These are phyloP conservation scores for Discoglossus pictus DNA, from an alignment of 2,797 vertebrate species.

Conservation along the genomic window DNA sequence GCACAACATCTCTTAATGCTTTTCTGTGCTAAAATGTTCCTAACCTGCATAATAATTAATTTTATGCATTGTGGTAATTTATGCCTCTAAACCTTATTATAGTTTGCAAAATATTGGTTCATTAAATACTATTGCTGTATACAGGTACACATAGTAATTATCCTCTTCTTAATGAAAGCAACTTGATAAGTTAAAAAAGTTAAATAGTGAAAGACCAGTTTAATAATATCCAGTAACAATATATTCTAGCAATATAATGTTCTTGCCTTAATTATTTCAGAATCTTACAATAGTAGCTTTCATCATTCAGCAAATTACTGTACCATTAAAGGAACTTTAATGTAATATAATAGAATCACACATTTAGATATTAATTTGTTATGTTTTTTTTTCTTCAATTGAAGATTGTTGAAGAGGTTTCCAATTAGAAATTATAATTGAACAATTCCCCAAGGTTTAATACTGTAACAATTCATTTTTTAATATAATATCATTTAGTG, in stretches of 20 bases:
- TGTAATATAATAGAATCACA: constrained; percentile 49
- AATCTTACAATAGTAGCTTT: constrained; percentile 39
- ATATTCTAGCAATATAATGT: constrained; percentile 44
- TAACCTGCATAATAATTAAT: too few relatives aligned
- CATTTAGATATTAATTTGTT: constrained; percentile 47
- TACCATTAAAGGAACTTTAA: constrained; percentile 47
- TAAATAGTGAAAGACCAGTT: constrained; percentile 19
- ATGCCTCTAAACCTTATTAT: too few relatives aligned
- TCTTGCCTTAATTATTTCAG: constrained; percentile 45
- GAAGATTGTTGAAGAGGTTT: constrained; percentile 42
- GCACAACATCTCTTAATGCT: too few relatives aligned
- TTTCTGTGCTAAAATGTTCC: too few relatives aligned
- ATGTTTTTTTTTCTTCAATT: constrained; percentile 49
- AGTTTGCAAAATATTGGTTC: too few relatives aligned
- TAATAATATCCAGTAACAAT: constrained; percentile 19
- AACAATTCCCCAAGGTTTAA: constrained; percentile 44
- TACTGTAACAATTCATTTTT: constrained; percentile 43
- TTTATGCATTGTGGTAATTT: too few relatives aligned
- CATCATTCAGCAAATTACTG: constrained; percentile 48
- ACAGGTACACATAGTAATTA: not conserved
- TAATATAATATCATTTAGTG: constrained; percentile 37
- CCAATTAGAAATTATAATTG: constrained; percentile 51
- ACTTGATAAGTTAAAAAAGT: not conserved
- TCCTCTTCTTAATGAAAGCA: not conserved
- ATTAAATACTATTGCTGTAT: too few relatives aligned